These are phyloP conservation scores for Pygocentrus nattereri DNA, from an alignment of 2,797 vertebrate species.

Conservation along the genomic window DNA sequence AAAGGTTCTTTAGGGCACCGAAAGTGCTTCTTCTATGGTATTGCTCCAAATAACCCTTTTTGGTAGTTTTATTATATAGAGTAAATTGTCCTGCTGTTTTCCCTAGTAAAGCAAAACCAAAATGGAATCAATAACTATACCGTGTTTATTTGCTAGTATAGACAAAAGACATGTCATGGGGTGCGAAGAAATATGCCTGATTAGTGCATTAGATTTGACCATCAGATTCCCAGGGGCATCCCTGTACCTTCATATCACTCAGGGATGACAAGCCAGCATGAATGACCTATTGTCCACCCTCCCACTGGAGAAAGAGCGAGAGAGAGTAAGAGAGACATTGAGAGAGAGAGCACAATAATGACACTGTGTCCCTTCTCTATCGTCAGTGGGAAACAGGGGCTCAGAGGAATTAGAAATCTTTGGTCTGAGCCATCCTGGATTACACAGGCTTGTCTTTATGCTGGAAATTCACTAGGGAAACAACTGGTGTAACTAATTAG, in stretches of 20 bases:
- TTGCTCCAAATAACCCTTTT: neutral
- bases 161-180: conserved; percentile 5
- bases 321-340: neutral
- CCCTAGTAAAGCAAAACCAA: neutral
- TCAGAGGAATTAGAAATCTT: conserved; percentile 52
- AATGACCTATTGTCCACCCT: conserved; percentile 66
- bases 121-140: neutral
- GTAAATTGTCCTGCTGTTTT: neutral
- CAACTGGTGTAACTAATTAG: conserved; percentile 51
- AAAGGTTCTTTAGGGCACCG: neutral
- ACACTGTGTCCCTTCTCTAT: conserved; percentile 55
- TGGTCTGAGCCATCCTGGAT: conserved; percentile 53
- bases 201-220: conserved; percentile 30
- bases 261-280: conserved; percentile 54
- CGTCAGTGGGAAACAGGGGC: conserved; percentile 56
- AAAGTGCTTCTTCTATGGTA: neutral
- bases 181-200: conserved; percentile 28
- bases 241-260: conserved; percentile 58
- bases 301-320: conserved; percentile 32
- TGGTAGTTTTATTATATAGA: neutral
- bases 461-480: conserved; percentile 54
- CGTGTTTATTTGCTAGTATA: conserved; percentile 15
- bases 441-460: conserved; percentile 53
- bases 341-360: conserved; percentile 54
- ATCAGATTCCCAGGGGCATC: conserved; percentile 56